These are phyloP conservation scores for Gymnocheta viridis DNA, from an alignment of 2,888 invertebrate genomes.

Conservation along the genomic window DNA sequence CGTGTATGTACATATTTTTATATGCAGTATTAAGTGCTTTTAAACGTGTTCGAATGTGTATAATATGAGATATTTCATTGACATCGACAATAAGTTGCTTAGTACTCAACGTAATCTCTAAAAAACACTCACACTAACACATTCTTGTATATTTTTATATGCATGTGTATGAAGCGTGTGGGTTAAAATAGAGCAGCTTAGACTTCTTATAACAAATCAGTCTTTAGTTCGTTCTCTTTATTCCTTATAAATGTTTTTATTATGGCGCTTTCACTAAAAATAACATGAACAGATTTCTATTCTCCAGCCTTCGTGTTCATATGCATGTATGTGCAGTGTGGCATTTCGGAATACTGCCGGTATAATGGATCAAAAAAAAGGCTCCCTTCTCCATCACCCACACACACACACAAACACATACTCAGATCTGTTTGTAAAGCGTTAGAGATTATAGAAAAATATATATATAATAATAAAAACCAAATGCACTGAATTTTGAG, in stretches of 20 bases:
- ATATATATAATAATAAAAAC: neutral
- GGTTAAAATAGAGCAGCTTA: constrained; percentile 22
- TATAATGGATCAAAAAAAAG: constrained; percentile 16
- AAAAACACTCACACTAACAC: neutral
- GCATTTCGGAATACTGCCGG: constrained; percentile 29
- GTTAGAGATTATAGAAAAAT: neutral
- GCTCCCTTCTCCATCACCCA: neutral
- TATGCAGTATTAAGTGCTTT: neutral
- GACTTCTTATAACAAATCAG: constrained; percentile 44
- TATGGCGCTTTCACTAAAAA: constrained; percentile 26
- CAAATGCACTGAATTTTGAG: neutral
- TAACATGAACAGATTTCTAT: constrained; percentile 47
- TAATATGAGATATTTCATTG: constrained; percentile 32
- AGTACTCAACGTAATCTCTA: constrained; percentile 30
- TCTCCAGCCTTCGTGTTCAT: constrained; percentile 28
- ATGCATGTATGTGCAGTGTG: too few relatives aligned
- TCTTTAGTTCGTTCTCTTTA: constrained; percentile 32
- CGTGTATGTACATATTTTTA: neutral
- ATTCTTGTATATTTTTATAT: too few relatives aligned
- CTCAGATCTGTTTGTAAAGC: neutral
- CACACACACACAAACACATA: neutral
- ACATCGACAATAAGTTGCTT: constrained; percentile 52
- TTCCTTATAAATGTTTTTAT: constrained; percentile 26
- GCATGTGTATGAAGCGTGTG: neutral
- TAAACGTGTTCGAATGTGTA: neutral